Conservation (phyloP, 2,113 vertebrate species). For the Setophaga kirtlandii region DNA sequence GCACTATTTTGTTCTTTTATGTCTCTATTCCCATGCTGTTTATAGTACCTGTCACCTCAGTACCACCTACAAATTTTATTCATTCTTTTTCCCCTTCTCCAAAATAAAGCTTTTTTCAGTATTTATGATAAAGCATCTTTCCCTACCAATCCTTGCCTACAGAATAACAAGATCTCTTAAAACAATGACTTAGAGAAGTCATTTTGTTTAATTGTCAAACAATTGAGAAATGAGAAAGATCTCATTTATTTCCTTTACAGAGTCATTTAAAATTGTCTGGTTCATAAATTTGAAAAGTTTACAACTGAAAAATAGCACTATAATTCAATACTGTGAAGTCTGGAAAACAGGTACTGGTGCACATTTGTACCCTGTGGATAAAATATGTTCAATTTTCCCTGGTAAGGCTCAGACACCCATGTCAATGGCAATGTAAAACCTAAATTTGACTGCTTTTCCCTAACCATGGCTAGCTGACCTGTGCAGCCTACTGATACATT, state of each 20-base stretch:
- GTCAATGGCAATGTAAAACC: background rate
- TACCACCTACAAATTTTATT: conserved; percentile 26
- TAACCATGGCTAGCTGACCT: background rate
- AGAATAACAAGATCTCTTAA: background rate
- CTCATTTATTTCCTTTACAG: background rate
- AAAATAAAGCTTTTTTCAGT: background rate
- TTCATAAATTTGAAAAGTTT: conserved; percentile 25
- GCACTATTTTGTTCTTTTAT: background rate
- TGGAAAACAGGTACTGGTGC: background rate
- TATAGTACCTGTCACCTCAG: conserved; percentile 4
- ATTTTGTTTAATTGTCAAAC: conserved; percentile 34
- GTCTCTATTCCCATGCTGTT: background rate
- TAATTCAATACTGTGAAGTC: background rate
- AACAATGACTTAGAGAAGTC: background rate
- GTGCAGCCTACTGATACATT: background rate
- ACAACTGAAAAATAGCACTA: background rate
- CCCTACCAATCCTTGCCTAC: background rate
- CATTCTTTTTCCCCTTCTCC: background rate
- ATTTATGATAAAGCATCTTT: background rate
- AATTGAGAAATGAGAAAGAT: background rate
- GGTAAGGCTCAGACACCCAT: background rate
- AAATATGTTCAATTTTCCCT: background rate
- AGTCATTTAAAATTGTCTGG: background rate
- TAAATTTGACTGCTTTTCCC: background rate
- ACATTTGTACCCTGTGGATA: background rate